Evolutionary conservation across 1,140 invertebrate species (phyloP).

Genomic region (Ctenoplectra terminalis): DNA sequence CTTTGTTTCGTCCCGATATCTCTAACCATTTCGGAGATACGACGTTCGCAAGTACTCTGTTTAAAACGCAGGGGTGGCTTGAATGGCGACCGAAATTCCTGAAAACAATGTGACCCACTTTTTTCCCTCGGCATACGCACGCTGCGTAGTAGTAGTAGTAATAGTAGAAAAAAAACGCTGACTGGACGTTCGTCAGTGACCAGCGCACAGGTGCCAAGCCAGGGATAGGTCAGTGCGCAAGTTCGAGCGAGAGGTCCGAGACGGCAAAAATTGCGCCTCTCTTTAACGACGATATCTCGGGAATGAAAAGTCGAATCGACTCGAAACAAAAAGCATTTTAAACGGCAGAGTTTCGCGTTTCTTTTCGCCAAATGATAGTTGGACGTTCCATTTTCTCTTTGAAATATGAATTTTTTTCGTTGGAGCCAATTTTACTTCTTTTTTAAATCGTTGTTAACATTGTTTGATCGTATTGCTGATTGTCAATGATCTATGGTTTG

Average conservation of each 20-base stretch:
- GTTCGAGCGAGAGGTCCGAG: background rate
- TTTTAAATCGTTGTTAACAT: no score
- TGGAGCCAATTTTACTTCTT: no score
- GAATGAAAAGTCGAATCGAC: slow-evolving; percentile 11
- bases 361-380: background rate
- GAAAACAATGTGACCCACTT: background rate
- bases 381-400: background rate
- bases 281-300: background rate
- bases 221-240: background rate
- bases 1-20: background rate
- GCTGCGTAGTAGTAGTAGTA: background rate
- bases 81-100: slow-evolving; percentile 7
- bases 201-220: background rate
- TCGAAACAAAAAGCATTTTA: background rate
- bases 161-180: background rate
- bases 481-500: no score
- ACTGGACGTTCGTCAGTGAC: slow-evolving; percentile 3
- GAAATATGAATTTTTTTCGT: background rate
- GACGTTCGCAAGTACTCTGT: background rate
- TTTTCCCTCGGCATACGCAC: no score
- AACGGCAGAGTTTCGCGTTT: background rate
- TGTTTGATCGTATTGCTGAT: no score
- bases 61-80: background rate
- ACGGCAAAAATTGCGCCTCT: background rate
- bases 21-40: background rate